phyloP scores from a whole-genome alignment of 2,888 invertebrate genomes.

The Hirudinaria manillensis region DNA sequence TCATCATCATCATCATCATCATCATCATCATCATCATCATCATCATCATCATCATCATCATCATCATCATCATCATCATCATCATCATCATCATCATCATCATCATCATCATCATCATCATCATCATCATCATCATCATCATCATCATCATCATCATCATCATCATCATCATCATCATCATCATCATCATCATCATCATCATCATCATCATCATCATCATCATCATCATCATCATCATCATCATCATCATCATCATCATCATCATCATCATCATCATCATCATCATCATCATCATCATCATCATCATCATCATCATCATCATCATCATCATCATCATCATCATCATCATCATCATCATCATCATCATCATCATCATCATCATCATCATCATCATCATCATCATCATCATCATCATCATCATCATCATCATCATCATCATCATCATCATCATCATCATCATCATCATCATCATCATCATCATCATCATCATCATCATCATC shows the following conservation, averaged over 20 bases:
- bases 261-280: slow-evolving; percentile 27
- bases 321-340: slow-evolving; percentile 32
- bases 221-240: slow-evolving; percentile 23
- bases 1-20: slow-evolving; percentile 20
- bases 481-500: slow-evolving; percentile 13
- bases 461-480: background rate
- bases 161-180: slow-evolving; percentile 22
- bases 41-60: slow-evolving; percentile 34
- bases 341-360: too few species aligned
- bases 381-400: background rate
- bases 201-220: slow-evolving; percentile 25
- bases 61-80: slow-evolving; percentile 34
- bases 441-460: too few species aligned
- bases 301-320: slow-evolving; percentile 28
- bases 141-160: slow-evolving; percentile 22
- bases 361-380: too few species aligned
- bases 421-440: too few species aligned
- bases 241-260: slow-evolving; percentile 24
- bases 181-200: slow-evolving; percentile 24
- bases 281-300: slow-evolving; percentile 25
- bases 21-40: slow-evolving; percentile 32
- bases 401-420: background rate
- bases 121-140: slow-evolving; percentile 26
- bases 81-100: slow-evolving; percentile 34
- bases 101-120: slow-evolving; percentile 37